Conservation (phyloP, 2,888 invertebrate species). For the Argyresthia goedartella region DNA sequence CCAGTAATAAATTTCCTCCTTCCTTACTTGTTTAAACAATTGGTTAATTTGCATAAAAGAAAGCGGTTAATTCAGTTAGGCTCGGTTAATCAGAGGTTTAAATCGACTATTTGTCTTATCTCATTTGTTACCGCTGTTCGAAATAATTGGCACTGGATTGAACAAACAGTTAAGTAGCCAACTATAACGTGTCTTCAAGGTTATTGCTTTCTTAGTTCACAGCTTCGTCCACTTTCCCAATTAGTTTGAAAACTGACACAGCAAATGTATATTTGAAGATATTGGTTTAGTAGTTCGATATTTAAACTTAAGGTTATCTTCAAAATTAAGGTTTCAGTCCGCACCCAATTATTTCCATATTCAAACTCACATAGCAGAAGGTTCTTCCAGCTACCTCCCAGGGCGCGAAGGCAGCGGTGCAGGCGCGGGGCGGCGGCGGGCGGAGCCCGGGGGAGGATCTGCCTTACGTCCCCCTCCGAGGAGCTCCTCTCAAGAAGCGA, state of each 20-base stretch:
- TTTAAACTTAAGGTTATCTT: too few relatives aligned
- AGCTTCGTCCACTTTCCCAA: too few relatives aligned
- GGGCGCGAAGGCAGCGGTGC: slow-evolving; percentile 79
- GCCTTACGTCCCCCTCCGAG: slow-evolving; percentile 78
- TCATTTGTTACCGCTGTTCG: slow-evolving; percentile 58
- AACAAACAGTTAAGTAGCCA: slow-evolving; percentile 50
- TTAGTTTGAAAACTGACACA: too few relatives aligned
- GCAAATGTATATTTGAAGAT: too few relatives aligned
- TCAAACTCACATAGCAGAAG: slow-evolving; percentile 80
- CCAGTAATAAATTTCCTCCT: slow-evolving; percentile 32
- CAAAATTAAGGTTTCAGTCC: too few relatives aligned
- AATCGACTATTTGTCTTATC: slow-evolving; percentile 30
- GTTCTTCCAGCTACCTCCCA: slow-evolving; percentile 86
- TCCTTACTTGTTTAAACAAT: slow-evolving; percentile 42
- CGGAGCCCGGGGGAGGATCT: slow-evolving; percentile 43
- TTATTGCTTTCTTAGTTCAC: too few relatives aligned
- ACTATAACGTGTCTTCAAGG: not conserved
- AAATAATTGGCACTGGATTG: slow-evolving; percentile 45
- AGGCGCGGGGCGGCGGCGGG: slow-evolving; percentile 59
- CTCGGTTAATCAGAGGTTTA: slow-evolving; percentile 51
- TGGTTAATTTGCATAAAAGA: slow-evolving; percentile 59
- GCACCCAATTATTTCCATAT: too few relatives aligned
- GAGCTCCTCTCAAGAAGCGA: slow-evolving; percentile 74
- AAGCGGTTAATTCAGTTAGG: slow-evolving; percentile 62
- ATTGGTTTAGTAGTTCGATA: too few relatives aligned